Evolutionary conservation across 2,888 invertebrate genomes (phyloP), one percentile per base, ranked within the genome.

Genomic region (Sisyra terminalis): DNA sequence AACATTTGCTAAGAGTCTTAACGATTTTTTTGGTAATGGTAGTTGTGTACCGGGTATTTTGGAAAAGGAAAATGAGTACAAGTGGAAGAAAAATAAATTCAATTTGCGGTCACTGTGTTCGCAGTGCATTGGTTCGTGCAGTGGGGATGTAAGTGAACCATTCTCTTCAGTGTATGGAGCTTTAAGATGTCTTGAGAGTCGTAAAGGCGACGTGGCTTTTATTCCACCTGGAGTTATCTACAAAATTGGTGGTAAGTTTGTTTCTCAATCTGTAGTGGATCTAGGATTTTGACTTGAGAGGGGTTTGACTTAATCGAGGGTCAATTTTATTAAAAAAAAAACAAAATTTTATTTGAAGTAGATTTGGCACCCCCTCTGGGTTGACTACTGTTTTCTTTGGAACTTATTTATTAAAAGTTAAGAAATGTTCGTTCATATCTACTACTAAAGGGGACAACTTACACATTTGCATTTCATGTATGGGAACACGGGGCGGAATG

Each of bases 121-220:
- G 5, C 55, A 67, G 6, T 72, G 71, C 50, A 63, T 55, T 6
- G 70, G 69, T 4, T 24, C 62, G 63, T 38, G 64, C 53, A 50
- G 69, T 50, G 66, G 63, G 49, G 66, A 70, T 48, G 64, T 65
- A 45, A 66, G 66, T 5, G 63, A 64, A 45, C 47, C 54, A 8
- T 67, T 57, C 53, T 62, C 63, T 4, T 64, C 64, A 11, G 69
- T 71, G 51, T 65, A 64, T 40, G 71, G 66, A n/a, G 75, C 77
- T 2, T 66, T 73, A 46, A 65, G 71, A 46, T 84, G 84, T 55
- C 64, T 84, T 13, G 72, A 75, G 16, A 75, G 78, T 54, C 70
- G 76, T 52, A 73, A 71, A 4, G 83, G 78, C 2, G 78, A 84
- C 53, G 74, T 85, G 3, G 82, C 83, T 1, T 84, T 84, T 61